phyloP scores from a whole-genome alignment of 2,797 vertebrate genomes.

The Phalanger gymnotis region DNA sequence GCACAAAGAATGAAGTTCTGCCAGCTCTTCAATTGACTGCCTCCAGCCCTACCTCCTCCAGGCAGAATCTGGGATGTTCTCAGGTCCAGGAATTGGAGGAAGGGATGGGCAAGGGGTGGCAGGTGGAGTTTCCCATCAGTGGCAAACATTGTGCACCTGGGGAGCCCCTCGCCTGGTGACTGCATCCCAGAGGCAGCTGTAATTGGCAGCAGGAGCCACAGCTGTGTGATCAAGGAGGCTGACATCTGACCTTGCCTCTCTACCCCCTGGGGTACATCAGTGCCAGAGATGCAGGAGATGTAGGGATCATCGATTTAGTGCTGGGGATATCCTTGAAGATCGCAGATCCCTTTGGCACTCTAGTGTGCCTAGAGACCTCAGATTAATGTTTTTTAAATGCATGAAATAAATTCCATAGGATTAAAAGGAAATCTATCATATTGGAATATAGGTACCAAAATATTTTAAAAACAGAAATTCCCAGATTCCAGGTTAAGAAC shows the following conservation, averaged over 20 bases:
- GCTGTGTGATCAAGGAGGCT: background rate
- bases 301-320: background rate
- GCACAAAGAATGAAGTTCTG: background rate
- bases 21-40: background rate
- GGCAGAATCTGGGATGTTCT: constrained; percentile 24
- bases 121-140: constrained; percentile 48
- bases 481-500: background rate
- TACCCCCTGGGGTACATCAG: background rate
- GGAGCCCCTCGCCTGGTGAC: constrained; percentile 28
- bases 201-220: constrained; percentile 37
- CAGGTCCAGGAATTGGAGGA: constrained; percentile 5
- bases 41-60: background rate
- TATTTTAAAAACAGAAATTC: background rate
- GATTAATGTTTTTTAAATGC: background rate
- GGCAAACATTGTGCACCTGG: constrained; percentile 46
- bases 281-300: background rate
- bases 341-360: background rate
- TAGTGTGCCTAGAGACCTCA: background rate
- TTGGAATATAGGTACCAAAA: background rate
- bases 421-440: background rate
- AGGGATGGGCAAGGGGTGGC: background rate
- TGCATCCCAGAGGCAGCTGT: constrained; percentile 1
- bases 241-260: constrained; percentile 2
- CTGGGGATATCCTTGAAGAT: background rate
- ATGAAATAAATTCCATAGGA: background rate